Percentiles rank a stretch among this genome's conserved stretches.
These are phyloP conservation scores for Lordiphosa mommai DNA, from an alignment of 1,140 invertebrate genomes.

Conservation along the genomic window DNA sequence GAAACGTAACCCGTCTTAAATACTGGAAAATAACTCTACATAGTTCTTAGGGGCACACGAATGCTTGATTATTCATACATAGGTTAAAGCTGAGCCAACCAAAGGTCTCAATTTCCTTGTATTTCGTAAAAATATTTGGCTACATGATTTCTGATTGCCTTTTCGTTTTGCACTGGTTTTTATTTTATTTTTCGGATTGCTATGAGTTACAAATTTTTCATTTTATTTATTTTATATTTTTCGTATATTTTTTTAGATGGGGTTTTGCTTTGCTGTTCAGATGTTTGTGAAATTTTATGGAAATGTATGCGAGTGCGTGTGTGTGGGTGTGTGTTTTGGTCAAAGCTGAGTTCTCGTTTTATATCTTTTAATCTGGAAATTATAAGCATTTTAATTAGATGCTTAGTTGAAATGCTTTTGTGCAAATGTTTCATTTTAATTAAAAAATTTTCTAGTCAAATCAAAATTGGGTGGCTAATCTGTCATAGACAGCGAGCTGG, in stretches of 20 bases:
- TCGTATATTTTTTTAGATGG: neutral
- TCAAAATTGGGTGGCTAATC: conserved; percentile 15
- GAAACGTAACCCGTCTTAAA: too few species aligned
- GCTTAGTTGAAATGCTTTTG: conserved; percentile 34
- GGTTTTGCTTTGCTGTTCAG: conserved; percentile 17
- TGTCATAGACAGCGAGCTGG: neutral
- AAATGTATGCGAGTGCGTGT: conserved; percentile 28
- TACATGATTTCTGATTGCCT: neutral
- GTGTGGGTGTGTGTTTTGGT: conserved; percentile 13
- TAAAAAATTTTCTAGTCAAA: conserved; percentile 39
- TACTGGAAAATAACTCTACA: too few species aligned
- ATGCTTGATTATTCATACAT: too few species aligned
- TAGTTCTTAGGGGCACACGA: too few species aligned
- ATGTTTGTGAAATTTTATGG: conserved; percentile 48
- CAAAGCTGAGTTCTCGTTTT: conserved; percentile 30
- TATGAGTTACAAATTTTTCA: conserved; percentile 45
- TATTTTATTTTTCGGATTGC: conserved; percentile 5
- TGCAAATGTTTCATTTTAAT: conserved; percentile 50
- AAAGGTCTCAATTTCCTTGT: too few species aligned
- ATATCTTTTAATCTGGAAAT: conserved; percentile 43
- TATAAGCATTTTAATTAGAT: conserved; percentile 62
- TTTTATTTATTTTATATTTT: conserved; percentile 26
- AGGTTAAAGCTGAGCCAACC: too few species aligned
- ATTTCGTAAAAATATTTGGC: too few species aligned
- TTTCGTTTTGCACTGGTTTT: neutral